Percentiles rank a stretch among this genome's conserved stretches.
These are phyloP conservation scores for Myocastor coypus DNA, from an alignment of 2,113 vertebrate genomes.

Conservation along the genomic window DNA sequence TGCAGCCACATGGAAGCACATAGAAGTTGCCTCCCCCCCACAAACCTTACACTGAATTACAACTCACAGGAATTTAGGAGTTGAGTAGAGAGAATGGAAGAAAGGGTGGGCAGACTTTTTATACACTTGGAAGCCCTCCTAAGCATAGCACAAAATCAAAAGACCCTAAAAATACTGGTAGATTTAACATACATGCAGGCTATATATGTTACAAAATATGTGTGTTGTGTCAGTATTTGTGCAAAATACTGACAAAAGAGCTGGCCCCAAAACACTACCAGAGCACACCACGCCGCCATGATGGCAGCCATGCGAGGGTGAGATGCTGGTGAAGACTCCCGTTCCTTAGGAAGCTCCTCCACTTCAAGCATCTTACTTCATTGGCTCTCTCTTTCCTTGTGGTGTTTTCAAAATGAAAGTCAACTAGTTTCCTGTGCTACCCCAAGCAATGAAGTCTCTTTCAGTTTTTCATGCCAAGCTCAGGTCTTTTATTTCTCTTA, in stretches of 20 bases:
- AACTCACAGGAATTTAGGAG: neutral
- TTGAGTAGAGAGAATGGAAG: slow-evolving; percentile 24
- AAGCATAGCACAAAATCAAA: slow-evolving; percentile 41
- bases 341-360: neutral
- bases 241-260: neutral
- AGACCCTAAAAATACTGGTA: slow-evolving; percentile 32
- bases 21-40: neutral
- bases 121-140: slow-evolving; percentile 46
- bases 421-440: neutral
- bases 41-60: slow-evolving; percentile 24
- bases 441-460: neutral
- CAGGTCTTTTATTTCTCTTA: slow-evolving; percentile 14
- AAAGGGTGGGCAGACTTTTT: slow-evolving; percentile 34
- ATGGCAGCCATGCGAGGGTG: neutral
- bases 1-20: slow-evolving; percentile 39
- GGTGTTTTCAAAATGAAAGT: slow-evolving; percentile 13
- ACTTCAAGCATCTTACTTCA: neutral
- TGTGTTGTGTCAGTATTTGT: too few species aligned
- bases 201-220: neutral
- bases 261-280: neutral
- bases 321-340: neutral
- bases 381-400: neutral
- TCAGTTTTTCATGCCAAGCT: neutral
- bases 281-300: neutral
- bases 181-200: neutral